Evolutionary conservation across 1,140 invertebrate species (phyloP).

Genomic region (Brachionus koreanus): DNA sequence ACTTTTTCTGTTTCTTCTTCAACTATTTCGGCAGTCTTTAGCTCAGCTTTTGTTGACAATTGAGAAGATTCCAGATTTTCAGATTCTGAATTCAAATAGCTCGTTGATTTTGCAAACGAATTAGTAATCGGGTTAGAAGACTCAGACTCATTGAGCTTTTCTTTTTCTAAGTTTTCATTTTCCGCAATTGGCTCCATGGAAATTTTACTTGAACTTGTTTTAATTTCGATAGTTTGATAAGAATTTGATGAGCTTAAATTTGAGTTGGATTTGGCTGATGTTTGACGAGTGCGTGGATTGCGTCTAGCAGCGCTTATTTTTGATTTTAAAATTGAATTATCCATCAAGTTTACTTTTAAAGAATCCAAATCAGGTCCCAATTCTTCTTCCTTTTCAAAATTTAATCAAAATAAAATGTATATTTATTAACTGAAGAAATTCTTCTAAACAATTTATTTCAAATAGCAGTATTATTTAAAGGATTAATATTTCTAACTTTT

Average conservation of each 20-base stretch:
- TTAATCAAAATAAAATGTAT: no score
- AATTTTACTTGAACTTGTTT: slow-evolving; percentile 2
- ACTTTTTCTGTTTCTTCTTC: neutral
- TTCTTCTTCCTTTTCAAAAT: neutral
- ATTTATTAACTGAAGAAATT: no score
- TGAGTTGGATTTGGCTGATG: neutral
- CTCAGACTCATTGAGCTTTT: neutral
- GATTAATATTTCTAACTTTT: no score
- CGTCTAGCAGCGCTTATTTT: slow-evolving; percentile 8
- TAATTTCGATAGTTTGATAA: neutral
- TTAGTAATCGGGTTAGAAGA: neutral
- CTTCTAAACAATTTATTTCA: no score
- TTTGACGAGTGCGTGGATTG: neutral
- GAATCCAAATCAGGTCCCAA: neutral
- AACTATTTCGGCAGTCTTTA: neutral
- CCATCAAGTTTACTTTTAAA: neutral
- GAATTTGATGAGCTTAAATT: slow-evolving; percentile 4
- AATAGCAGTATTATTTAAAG: no score
- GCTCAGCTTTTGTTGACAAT: neutral
- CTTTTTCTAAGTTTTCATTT: neutral
- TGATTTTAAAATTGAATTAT: slow-evolving; percentile 28
- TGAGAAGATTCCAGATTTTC: neutral
- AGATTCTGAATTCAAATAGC: neutral
- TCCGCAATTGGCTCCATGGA: neutral
- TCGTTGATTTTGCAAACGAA: neutral